These are phyloP conservation scores for Toxotes jaculatrix DNA, from an alignment of 2,113 vertebrate genomes.

Conservation along the genomic window DNA sequence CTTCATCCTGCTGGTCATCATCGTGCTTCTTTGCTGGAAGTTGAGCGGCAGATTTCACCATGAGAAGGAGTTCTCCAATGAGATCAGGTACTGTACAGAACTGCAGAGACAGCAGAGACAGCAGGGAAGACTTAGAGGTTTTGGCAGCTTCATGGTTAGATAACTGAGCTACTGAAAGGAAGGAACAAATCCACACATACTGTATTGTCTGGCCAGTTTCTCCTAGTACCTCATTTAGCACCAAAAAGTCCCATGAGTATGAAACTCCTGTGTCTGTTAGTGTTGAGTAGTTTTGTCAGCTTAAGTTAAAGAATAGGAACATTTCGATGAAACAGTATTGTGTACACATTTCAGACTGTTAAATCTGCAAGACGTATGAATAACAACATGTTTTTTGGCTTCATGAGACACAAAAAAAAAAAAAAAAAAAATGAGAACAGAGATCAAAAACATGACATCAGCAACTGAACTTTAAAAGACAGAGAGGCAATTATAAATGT, in stretches of 20 bases:
- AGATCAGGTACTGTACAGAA: constrained; percentile 80
- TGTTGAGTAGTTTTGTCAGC: not conserved
- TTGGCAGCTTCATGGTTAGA: constrained; percentile 8
- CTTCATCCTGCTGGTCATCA: constrained; percentile 81
- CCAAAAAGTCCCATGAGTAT: constrained; percentile 7
- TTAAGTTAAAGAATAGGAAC: not conserved
- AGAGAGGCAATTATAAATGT: constrained; percentile 13
- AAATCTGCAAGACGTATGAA: not conserved
- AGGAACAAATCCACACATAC: not conserved
- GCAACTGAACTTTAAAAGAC: not conserved
- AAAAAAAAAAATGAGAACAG: not conserved
- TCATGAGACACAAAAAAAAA: not conserved
- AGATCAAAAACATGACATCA: constrained; percentile 7
- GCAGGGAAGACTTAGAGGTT: not conserved
- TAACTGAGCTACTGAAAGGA: not conserved
- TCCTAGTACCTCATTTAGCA: constrained; percentile 11
- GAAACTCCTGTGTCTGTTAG: constrained; percentile 3
- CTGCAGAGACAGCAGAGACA: not conserved
- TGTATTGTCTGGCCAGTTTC: constrained; percentile 25
- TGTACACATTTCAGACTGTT: not conserved
- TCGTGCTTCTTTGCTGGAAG: constrained; percentile 83
- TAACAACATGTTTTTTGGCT: not conserved
- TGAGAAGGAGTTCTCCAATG: constrained; percentile 85
- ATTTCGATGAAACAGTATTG: not conserved
- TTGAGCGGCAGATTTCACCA: constrained; percentile 61